These are phyloP conservation scores for Elgaria multicarinata DNA, from an alignment of 2,113 vertebrate species.

Conservation along the genomic window DNA sequence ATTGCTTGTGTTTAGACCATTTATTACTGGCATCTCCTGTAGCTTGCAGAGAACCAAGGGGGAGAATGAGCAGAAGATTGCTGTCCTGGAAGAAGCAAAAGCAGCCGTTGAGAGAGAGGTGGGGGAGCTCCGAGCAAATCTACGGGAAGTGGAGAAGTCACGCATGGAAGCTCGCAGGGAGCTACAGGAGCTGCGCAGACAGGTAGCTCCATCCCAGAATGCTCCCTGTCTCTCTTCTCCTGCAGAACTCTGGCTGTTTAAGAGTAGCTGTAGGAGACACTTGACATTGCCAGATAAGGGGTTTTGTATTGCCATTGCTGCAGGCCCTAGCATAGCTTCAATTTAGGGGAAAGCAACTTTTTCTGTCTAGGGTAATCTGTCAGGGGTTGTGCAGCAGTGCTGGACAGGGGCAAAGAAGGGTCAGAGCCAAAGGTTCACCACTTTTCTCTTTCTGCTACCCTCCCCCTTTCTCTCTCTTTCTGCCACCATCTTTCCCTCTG, in stretches of 20 bases:
- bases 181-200: conserved; percentile 80
- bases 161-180: conserved; percentile 72
- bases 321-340: neutral
- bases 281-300: neutral
- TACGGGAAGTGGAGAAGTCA: conserved; percentile 77
- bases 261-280: too few species aligned
- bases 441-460: too few species aligned
- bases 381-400: too few species aligned
- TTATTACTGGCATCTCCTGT: neutral
- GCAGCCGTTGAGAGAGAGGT: conserved; percentile 73
- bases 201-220: conserved; percentile 69
- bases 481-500: too few species aligned
- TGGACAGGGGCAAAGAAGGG: too few species aligned
- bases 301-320: neutral
- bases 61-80: conserved; percentile 79
- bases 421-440: too few species aligned
- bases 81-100: conserved; percentile 75
- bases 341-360: neutral
- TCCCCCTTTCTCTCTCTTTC: too few species aligned
- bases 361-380: too few species aligned
- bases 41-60: conserved; percentile 80
- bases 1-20: too few species aligned
- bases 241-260: neutral
- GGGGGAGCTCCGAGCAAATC: conserved; percentile 67
- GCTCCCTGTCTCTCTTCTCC: neutral